A percentile compares a stretch with the other conserved stretches of the same genome.
Conservation (phyloP, 2,797 vertebrate genomes). For the Poliocrania exsul region DNA sequence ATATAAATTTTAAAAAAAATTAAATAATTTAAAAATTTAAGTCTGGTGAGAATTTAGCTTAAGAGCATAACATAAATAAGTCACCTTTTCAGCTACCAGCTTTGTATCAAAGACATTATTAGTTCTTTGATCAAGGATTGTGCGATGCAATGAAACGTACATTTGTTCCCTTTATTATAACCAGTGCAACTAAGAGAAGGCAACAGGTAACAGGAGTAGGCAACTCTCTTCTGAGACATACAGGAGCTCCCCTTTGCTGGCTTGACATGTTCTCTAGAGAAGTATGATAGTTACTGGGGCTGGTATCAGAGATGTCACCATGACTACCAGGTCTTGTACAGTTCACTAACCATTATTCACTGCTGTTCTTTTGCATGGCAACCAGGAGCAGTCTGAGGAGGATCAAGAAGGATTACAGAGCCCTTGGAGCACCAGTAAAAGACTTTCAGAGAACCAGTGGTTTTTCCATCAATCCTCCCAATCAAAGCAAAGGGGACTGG, state of each 20-base stretch:
- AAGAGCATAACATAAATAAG: neutral
- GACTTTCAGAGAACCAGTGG: fast-evolving
- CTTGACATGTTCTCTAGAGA: neutral
- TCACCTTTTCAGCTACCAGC: neutral
- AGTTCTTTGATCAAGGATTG: neutral
- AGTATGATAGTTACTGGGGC: neutral
- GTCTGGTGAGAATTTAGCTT: neutral
- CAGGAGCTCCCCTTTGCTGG: neutral
- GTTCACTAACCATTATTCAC: neutral
- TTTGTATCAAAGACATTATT: neutral
- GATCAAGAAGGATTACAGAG: neutral
- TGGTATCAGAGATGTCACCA: fast-evolving
- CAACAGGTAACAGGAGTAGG: neutral
- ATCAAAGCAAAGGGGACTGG: neutral
- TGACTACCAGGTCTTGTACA: neutral
- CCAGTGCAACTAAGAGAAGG: neutral
- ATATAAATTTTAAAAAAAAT: neutral
- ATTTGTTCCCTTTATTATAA: neutral
- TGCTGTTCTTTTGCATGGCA: neutral
- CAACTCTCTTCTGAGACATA: neutral
- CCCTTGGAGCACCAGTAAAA: neutral
- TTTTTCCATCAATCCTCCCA: neutral
- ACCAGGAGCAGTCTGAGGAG: neutral
- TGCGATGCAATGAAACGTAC: neutral
- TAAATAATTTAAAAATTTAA: neutral